Evolutionary conservation across 1,140 invertebrate genomes (phyloP).

Genomic region (Epicauta chinensis): DNA sequence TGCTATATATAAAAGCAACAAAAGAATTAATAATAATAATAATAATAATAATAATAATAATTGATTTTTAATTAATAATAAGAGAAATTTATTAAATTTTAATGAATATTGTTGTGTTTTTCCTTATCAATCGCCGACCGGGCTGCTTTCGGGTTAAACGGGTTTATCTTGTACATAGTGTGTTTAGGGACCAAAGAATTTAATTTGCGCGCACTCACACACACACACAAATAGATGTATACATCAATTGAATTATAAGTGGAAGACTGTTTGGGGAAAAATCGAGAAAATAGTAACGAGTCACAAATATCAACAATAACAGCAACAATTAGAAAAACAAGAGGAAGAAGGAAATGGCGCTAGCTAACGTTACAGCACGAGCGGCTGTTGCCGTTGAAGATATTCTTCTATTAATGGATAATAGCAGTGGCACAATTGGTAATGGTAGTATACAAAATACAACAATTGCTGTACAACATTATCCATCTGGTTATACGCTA

Average conservation of each 20-base stretch:
- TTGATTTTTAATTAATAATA: background rate
- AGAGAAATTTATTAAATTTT: constrained; percentile 2
- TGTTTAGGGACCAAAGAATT: constrained; percentile 37
- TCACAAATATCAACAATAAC: constrained; percentile 1
- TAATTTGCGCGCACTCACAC: constrained; percentile 1
- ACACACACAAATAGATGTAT: background rate
- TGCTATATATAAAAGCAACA: background rate
- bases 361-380: constrained; percentile 31
- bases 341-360: constrained; percentile 26
- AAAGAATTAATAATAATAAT: too few relatives aligned
- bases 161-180: constrained; percentile 39
- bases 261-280: too few relatives aligned
- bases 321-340: constrained; percentile 11
- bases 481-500: constrained; percentile 81
- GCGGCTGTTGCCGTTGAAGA: constrained; percentile 34
- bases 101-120: constrained; percentile 25
- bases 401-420: constrained; percentile 32
- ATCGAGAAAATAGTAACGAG: too few relatives aligned
- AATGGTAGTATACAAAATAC: constrained; percentile 31
- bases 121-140: constrained; percentile 25
- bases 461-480: constrained; percentile 48
- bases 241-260: too few relatives aligned
- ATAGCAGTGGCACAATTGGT: constrained; percentile 30
- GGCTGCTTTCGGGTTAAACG: constrained; percentile 37
- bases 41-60: background rate